Conservation (phyloP, 1,140 invertebrate species). For the Charaxes varanes region DNA sequence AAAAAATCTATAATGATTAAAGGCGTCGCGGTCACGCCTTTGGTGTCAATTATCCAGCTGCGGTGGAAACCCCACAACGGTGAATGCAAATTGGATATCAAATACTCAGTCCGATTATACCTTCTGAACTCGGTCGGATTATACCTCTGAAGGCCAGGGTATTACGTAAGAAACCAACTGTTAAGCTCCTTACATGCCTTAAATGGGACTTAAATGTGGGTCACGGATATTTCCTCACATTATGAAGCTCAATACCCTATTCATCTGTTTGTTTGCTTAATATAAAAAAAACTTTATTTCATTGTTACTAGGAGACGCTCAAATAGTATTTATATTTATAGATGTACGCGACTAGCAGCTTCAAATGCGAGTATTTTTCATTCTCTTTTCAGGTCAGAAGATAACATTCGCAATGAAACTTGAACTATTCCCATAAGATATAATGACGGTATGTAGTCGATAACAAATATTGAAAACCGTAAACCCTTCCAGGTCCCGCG, state of each 20-base stretch:
- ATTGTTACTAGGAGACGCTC: constrained; percentile 12
- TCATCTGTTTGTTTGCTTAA: too few species aligned
- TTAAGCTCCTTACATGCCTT: constrained; percentile 29
- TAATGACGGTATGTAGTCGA: constrained; percentile 28
- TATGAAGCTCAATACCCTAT: too few species aligned
- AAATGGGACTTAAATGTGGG: constrained; percentile 33
- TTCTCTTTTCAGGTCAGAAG: too few species aligned
- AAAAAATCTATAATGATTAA: too few species aligned
- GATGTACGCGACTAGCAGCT: too few species aligned
- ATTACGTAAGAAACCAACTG: constrained; percentile 37
- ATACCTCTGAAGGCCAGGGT: too few species aligned
- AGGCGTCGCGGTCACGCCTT: constrained; percentile 46
- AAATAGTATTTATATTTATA: too few species aligned
- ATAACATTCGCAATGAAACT: constrained; percentile 21
- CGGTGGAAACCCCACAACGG: constrained; percentile 56
- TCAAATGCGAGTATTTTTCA: too few species aligned
- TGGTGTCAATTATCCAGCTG: constrained; percentile 58
- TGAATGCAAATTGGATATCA: constrained; percentile 60
- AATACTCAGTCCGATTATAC: constrained; percentile 52
- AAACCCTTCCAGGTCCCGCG: constrained; percentile 53
- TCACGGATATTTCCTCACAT: constrained; percentile 25
- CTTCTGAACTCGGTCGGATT: constrained; percentile 45
- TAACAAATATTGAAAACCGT: constrained; percentile 63
- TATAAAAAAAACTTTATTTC: too few species aligned
- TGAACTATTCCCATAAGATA: constrained; percentile 31